Conservation (phyloP, 2,888 invertebrate species). For the Patella depressa region DNA sequence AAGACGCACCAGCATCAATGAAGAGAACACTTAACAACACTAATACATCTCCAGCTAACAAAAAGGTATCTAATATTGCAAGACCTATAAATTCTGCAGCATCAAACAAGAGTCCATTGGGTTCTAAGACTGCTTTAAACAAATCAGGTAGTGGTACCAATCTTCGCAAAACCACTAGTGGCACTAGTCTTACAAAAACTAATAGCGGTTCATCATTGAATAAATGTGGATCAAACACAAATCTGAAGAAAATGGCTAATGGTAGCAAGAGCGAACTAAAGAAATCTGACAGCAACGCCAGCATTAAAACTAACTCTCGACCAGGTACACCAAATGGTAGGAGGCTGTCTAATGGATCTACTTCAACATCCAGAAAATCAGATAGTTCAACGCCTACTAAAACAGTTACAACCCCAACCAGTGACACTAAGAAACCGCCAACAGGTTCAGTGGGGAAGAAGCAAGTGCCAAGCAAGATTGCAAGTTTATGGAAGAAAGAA, state of each 20-base stretch:
- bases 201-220: constrained; percentile 39
- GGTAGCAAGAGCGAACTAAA: constrained; percentile 40
- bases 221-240: constrained; percentile 39
- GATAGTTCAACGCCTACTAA: constrained; percentile 14
- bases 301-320: constrained; percentile 67
- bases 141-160: constrained; percentile 40
- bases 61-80: constrained; percentile 26
- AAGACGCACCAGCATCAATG: constrained; percentile 34
- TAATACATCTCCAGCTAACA: constrained; percentile 4
- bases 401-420: constrained; percentile 2
- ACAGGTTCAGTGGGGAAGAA: constrained; percentile 47
- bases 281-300: constrained; percentile 58
- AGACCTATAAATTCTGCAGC: constrained; percentile 6
- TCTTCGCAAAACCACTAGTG: constrained; percentile 52
- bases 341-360: constrained; percentile 31
- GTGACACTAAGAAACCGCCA: constrained; percentile 21
- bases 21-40: constrained; percentile 19
- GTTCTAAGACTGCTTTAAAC: constrained; percentile 36
- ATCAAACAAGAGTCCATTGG: constrained; percentile 12
- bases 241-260: constrained; percentile 36
- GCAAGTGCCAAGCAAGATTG: constrained; percentile 80
- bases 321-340: constrained; percentile 53
- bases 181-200: constrained; percentile 49
- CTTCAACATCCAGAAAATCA: constrained; percentile 29
- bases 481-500: constrained; percentile 85